Conservation (phyloP, 1,140 invertebrate genomes). For the Bombus confusus region DNA sequence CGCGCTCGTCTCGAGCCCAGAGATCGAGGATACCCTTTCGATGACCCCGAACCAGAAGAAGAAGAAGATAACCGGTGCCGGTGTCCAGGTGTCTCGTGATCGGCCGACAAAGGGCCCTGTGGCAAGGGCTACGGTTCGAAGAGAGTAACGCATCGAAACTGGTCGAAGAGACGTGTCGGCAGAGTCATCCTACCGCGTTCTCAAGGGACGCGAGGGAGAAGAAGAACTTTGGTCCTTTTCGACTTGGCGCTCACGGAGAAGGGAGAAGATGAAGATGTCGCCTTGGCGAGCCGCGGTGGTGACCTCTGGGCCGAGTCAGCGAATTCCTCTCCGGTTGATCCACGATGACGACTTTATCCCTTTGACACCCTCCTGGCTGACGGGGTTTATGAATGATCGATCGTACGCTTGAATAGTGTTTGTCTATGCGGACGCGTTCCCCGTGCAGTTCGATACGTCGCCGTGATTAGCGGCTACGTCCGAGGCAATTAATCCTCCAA, state of each 20-base stretch:
- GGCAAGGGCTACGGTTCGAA: not conserved
- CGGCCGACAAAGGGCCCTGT: slow-evolving; percentile 38
- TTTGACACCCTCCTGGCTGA: slow-evolving; percentile 46
- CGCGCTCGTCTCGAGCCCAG: not conserved
- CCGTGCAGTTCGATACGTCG: not conserved
- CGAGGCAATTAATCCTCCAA: slow-evolving; percentile 36
- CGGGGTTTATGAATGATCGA: slow-evolving; percentile 53
- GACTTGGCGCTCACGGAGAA: not conserved
- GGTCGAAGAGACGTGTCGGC: slow-evolving; percentile 37
- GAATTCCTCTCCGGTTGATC: slow-evolving; percentile 58
- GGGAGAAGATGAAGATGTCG: slow-evolving; percentile 77
- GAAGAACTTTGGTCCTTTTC: slow-evolving; percentile 21
- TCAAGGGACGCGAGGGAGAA: not conserved
- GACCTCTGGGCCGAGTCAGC: slow-evolving; percentile 60
- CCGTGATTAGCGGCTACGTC: slow-evolving; percentile 18
- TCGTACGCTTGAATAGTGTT: slow-evolving; percentile 46
- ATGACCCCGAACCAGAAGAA: slow-evolving; percentile 38
- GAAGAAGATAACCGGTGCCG: slow-evolving; percentile 34
- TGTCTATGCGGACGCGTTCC: slow-evolving; percentile 30
- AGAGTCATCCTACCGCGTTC: slow-evolving; percentile 45
- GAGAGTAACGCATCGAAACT: slow-evolving; percentile 1
- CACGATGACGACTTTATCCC: slow-evolving; percentile 55
- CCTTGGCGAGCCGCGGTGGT: slow-evolving; percentile 59
- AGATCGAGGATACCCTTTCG: slow-evolving; percentile 60
- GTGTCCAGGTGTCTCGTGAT: slow-evolving; percentile 58